phyloP scores from a whole-genome alignment of 2,113 vertebrate species.

The Stomatorhinus ivindoensis region DNA sequence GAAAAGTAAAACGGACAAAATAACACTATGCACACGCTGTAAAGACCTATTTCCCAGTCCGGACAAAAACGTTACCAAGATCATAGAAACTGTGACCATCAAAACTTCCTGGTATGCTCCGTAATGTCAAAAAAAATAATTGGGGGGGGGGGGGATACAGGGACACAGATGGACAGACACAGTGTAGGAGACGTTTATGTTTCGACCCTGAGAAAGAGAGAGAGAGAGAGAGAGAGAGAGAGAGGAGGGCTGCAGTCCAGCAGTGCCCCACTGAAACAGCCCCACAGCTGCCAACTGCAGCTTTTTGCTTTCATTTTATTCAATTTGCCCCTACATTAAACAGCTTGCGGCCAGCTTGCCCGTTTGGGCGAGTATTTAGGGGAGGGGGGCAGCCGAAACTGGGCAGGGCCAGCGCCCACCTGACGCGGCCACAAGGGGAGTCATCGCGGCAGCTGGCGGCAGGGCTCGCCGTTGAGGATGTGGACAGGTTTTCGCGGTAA shows the following conservation, averaged over 20 bases:
- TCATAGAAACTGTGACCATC: slow-evolving; percentile 53
- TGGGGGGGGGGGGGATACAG: neutral
- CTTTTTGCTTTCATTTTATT: slow-evolving; percentile 10
- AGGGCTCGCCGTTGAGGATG: neutral
- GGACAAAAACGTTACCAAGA: slow-evolving; percentile 50
- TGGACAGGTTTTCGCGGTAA: neutral
- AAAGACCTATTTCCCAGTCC: slow-evolving; percentile 72
- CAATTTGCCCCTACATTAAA: neutral
- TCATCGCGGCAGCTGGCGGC: neutral
- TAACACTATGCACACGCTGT: slow-evolving; percentile 61
- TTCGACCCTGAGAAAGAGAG: slow-evolving; percentile 70
- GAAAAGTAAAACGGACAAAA: slow-evolving; percentile 32
- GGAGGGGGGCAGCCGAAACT: neutral
- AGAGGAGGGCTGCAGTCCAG: slow-evolving; percentile 46
- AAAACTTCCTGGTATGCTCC: slow-evolving; percentile 26
- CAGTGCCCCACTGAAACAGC: neutral
- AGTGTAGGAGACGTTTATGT: slow-evolving; percentile 40
- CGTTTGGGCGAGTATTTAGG: neutral
- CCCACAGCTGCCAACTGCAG: neutral
- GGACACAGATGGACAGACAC: slow-evolving; percentile 31
- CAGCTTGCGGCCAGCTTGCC: slow-evolving; percentile 7
- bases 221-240: slow-evolving; percentile 51
- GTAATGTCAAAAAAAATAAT: slow-evolving; percentile 51
- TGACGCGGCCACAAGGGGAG: neutral
- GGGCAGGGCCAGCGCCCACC: neutral